These are phyloP conservation scores for Pangasianodon gigas DNA, from an alignment of 2,113 vertebrate genomes.

Conservation along the genomic window DNA sequence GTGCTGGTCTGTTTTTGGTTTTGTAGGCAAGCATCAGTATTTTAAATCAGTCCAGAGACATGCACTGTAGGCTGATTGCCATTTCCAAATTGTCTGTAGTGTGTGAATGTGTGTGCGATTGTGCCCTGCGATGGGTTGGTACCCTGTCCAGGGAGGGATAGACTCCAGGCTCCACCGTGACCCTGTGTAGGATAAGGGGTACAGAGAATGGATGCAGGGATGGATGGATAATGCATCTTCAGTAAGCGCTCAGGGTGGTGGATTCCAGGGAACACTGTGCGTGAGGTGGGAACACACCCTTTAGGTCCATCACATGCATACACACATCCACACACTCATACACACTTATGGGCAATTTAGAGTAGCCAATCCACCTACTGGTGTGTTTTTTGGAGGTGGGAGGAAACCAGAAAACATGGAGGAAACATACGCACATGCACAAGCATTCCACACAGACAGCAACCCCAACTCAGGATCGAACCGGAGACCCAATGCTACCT, in stretches of 20 bases:
- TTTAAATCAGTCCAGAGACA: no score
- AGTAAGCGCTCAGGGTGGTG: neutral
- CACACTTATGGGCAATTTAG: neutral
- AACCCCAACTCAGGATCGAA: neutral
- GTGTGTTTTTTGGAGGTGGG: neutral
- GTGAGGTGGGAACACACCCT: neutral
- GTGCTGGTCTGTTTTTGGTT: no score
- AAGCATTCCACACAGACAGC: neutral
- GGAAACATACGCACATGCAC: neutral
- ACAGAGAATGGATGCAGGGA: no score
- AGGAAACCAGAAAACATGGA: slow-evolving; percentile 49
- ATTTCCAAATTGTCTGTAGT: no score
- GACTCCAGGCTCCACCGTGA: no score
- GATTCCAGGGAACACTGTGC: no score
- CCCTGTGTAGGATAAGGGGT: no score
- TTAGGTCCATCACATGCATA: neutral
- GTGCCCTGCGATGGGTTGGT: no score
- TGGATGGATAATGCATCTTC: neutral
- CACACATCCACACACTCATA: neutral
- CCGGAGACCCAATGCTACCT: neutral
- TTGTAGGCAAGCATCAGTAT: no score
- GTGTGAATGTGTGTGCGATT: no score
- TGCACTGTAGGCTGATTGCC: no score
- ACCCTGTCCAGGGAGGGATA: no score
- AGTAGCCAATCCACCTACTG: neutral